Percentiles rank a stretch among this genome's conserved stretches.
phyloP scores from a whole-genome alignment of 1,140 invertebrate genomes.

The Neodiprion lecontei region DNA sequence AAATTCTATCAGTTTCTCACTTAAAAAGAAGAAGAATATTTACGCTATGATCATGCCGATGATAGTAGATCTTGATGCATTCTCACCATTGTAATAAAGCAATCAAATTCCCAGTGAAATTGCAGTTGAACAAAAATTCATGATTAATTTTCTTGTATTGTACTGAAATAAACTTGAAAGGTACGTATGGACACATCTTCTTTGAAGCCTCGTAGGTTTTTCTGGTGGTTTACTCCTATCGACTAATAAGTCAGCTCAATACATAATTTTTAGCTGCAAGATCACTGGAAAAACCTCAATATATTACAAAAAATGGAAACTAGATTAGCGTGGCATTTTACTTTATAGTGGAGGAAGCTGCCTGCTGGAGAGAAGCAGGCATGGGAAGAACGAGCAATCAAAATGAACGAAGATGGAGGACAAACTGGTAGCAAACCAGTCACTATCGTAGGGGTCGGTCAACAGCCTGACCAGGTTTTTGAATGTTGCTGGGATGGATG shows the following conservation, averaged over 20 bases:
- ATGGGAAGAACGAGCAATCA: slow-evolving; percentile 91
- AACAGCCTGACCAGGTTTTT: slow-evolving; percentile 69
- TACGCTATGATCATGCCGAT: neutral
- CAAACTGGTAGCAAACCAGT: slow-evolving; percentile 40
- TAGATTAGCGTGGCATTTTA: slow-evolving; percentile 2
- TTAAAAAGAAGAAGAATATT: too few species aligned
- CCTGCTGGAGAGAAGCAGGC: slow-evolving; percentile 85
- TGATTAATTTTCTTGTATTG: too few species aligned
- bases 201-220: slow-evolving; percentile 5
- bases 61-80: neutral
- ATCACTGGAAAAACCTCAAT: slow-evolving; percentile 3
- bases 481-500: slow-evolving; percentile 93
- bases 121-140: too few species aligned
- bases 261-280: neutral
- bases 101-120: too few species aligned
- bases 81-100: too few species aligned
- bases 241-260: neutral
- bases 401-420: slow-evolving; percentile 81
- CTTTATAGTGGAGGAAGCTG: slow-evolving; percentile 86
- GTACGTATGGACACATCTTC: neutral
- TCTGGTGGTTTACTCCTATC: neutral
- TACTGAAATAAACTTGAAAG: too few species aligned
- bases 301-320: neutral
- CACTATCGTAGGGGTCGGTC: slow-evolving; percentile 37
- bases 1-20: neutral